Base-by-base conservation (phyloP, 2,888 invertebrate genomes). In the Drosophila colorata region DNA sequence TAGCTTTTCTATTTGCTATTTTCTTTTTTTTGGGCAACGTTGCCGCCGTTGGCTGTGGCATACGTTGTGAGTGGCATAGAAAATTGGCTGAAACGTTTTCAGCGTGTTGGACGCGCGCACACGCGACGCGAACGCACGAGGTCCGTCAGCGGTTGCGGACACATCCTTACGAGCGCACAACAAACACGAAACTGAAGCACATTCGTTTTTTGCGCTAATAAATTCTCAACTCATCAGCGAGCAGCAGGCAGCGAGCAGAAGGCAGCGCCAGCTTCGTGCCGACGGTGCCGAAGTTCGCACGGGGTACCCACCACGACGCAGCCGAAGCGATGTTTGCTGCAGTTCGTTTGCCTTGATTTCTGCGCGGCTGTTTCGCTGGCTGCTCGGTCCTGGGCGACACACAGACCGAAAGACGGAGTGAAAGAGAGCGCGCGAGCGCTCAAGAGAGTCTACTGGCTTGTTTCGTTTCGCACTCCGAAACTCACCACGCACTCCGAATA, bases 91-190 rank as follows among this genome's bases (percentile, higher is more conserved):
- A 70, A 69, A 63, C 74, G 64, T 0, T 13, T 71, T 77, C 68
- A 82, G 66, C 82, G 85, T 74, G 68, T 64, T 82, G 66, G 63
- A 86, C 86, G 84, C 80, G 78, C 75, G 74, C 84, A 83, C 74
- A 86, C 89, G 84, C 85, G 87, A 81, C 81, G 80, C 88, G 79
- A 87, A 80, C 87, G 80, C 84, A 79, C 78, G 87, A 74, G 72
- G 84, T 83, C 83, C 88, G 77, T 71, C 88, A 77, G 65, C 88
- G 87, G 73, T 71, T 76, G 88, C 87, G 88, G 83, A 85, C 83
- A 91, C 91, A 91, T 91, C 91, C 90, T 91, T 80, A 91, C 91
- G 89, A 90, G 90, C 90, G 90, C 89, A 90, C 90, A 85, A 88
- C 87, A 89, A 91, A 91, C 90, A 91, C 91, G 91, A 90, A 90